Base-by-base conservation (phyloP, 2,888 invertebrate species). In the Himalopsyche japonica region DNA sequence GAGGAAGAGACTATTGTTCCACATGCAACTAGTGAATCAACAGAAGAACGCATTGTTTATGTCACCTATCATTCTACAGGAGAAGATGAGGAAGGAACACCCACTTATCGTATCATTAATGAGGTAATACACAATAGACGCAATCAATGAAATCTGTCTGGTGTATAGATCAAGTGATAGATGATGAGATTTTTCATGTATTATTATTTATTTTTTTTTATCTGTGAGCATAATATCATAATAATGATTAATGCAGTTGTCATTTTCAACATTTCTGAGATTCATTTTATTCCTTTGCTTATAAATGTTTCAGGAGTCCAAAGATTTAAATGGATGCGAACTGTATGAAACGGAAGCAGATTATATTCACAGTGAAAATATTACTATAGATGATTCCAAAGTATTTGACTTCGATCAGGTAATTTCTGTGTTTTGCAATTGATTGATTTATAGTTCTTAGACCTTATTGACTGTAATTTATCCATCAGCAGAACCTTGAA, bases 41-140 rank as follows among this genome's bases (percentile, higher is more conserved):
- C 76, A 47, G 85, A 84, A 20, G 81, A 80, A 32, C 80, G 80
- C 27, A 91, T 92, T 79, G 91, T 92, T 20, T 92, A 91, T 88
- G 92, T 92, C 76, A 89, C 92, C 1, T 92, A 92, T 57, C 85
- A 86, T 77, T 79, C 87, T 37, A 81, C 76, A n/a, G 82, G 81
- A 77, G 85, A 84, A 76, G 86, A 86, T 20, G 79, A 83, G 15
- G 83, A 84, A 76, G 86, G 85, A 49, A 83, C 64, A 37, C 82
- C 83, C 78, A 79, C 86, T 81, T 85, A 86, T 84, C 79, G 84
- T 82, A 83, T 83, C 87, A 80, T 88, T 86, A 82, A 86, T 86
- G 82, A 88, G 85, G 88, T 88, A 43, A 15, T 15, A 4, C 12
- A 7, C 70, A 3, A 57, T 57, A n/a, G n/a, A n/a, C n/a, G n/a